Base-by-base conservation (phyloP, 2,888 invertebrate species). In the Eristalis intricaria region DNA sequence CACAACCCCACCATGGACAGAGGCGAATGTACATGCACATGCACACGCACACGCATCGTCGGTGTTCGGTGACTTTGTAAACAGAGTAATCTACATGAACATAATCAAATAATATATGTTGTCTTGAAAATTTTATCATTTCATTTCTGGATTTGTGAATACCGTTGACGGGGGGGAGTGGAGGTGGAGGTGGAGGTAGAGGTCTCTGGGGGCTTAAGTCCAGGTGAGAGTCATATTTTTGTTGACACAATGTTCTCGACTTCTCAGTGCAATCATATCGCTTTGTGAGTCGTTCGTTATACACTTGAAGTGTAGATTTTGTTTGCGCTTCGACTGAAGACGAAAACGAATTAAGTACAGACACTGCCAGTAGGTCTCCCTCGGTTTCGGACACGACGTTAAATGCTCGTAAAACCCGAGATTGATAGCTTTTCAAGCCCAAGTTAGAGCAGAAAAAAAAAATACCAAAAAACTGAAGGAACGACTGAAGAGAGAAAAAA, bases 91-190 rank as follows among this genome's bases (percentile, higher is more conserved):
- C 87, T 64, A 69, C 75, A 80, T 50, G 81, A 56, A 23, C 63
- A 58, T 76, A 80, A 84, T 84, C 84, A 86, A 86, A 71, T 79
- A 75, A 66, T 56, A 77, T 56, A 83, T 58, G 80, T 75, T 75
- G 84, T 66, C 38, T 70, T 79, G 8, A 63, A 74, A 74, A 60
- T 69, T 77, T 40, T 22, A 19, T 8, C 68, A 50, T 71, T 43
- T 74, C 26, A 60, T 68, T 23, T 68, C 26, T 50, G 65, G 61
- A 79, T 68, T 71, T 82, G 56, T 43, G 43, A 22, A 58, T 23
- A 40, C 38, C 69, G 56, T 43, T 43, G 43, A 50, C 50, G n/a
- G 8, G 0, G 32, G 5, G 8, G 32, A 22, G 60, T 22, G 35
- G 13, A 13, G 8, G 10, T 32, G 40, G 64, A 26, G 19, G 50